phyloP scores from a whole-genome alignment of 2,888 invertebrate species.

The Hoplodrina blanda region DNA sequence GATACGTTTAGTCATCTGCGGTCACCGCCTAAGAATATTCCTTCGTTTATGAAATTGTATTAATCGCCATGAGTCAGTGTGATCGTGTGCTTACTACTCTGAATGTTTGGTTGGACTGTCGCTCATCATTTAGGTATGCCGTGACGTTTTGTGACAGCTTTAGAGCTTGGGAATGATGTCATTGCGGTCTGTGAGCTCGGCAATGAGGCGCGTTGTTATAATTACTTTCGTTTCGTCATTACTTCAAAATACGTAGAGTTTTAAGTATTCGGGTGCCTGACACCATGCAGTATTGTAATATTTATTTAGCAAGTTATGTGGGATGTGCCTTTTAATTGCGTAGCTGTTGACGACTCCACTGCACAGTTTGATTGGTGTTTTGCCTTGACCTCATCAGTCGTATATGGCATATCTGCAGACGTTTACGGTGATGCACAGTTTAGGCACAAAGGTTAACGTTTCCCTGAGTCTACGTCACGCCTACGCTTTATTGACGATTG shows the following conservation, averaged over 20 bases:
- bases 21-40: conserved; percentile 48
- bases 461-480: conserved; percentile 79
- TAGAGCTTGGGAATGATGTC: conserved; percentile 77
- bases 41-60: conserved; percentile 43
- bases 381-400: conserved; percentile 56
- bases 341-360: conserved; percentile 34
- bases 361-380: conserved; percentile 50
- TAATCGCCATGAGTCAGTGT: conserved; percentile 64
- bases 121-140: conserved; percentile 78
- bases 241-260: conserved; percentile 49
- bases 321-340: conserved; percentile 41
- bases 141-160: conserved; percentile 76
- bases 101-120: conserved; percentile 67
- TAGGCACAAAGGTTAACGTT: conserved; percentile 75
- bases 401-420: conserved; percentile 32
- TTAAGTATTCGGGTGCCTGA: conserved; percentile 45
- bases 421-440: conserved; percentile 65
- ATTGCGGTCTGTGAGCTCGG: conserved; percentile 71
- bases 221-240: conserved; percentile 61
- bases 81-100: conserved; percentile 54
- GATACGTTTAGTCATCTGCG: conserved; percentile 55
- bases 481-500: conserved; percentile 73
- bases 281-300: conserved; percentile 40
- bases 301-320: conserved; percentile 47
- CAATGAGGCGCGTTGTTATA: conserved; percentile 51